phyloP scores from a whole-genome alignment of 1,140 invertebrate genomes.

The Pogonomyrmex barbatus region DNA sequence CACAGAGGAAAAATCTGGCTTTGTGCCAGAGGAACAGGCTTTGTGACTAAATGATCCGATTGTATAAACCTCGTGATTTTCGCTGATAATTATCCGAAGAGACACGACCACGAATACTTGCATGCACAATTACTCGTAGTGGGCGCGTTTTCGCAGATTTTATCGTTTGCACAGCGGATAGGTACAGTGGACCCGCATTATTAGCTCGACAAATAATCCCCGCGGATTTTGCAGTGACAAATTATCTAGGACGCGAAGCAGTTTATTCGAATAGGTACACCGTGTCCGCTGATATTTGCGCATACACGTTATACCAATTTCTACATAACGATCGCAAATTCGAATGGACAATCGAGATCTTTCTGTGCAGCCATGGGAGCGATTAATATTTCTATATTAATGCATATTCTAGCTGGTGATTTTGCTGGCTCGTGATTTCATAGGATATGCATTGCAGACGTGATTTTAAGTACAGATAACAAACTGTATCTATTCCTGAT shows the following conservation, averaged over 20 bases:
- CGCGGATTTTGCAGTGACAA: constrained; percentile 82
- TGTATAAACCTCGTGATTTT: constrained; percentile 60
- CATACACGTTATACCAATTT: constrained; percentile 68
- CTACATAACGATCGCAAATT: constrained; percentile 69
- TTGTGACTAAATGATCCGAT: background rate
- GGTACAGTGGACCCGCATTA: constrained; percentile 79
- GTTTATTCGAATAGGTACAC: constrained; percentile 80
- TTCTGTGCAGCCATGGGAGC: constrained; percentile 32
- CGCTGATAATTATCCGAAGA: constrained; percentile 66
- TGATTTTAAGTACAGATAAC: constrained; percentile 27
- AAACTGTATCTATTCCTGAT: constrained; percentile 26
- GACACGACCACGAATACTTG: constrained; percentile 65
- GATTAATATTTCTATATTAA: constrained; percentile 57
- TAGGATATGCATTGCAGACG: background rate
- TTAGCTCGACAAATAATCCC: constrained; percentile 84
- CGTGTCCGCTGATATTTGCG: constrained; percentile 72
- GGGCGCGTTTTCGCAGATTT: constrained; percentile 76
- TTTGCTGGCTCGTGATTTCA: constrained; percentile 24
- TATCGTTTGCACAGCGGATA: constrained; percentile 72
- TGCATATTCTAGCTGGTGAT: constrained; percentile 2
- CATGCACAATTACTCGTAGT: constrained; percentile 77
- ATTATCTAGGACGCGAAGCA: constrained; percentile 80
- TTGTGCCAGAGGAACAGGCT: background rate
- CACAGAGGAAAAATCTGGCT: background rate
- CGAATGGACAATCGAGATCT: constrained; percentile 68